phyloP scores from a whole-genome alignment of 2,113 vertebrate genomes.

The Gallinago paraguaiae region DNA sequence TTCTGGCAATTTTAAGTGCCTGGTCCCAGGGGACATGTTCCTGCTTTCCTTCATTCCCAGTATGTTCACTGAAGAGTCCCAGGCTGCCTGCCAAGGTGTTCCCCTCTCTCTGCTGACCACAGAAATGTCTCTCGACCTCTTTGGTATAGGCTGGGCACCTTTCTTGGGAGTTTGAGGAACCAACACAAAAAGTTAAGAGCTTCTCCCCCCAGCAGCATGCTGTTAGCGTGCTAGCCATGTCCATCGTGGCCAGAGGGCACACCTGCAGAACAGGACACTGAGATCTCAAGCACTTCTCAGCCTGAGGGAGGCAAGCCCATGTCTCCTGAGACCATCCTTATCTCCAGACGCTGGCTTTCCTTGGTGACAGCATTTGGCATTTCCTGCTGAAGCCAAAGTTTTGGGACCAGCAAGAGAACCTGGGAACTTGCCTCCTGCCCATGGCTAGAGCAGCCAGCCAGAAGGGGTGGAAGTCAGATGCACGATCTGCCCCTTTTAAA shows the following conservation, averaged over 20 bases:
- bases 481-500: neutral
- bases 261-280: fast-evolving
- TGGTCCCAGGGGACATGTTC: neutral
- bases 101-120: neutral
- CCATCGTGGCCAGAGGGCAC: neutral
- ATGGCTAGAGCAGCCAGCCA: neutral
- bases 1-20: neutral
- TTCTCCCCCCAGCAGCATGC: neutral
- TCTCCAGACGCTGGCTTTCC: neutral
- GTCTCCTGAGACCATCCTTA: neutral
- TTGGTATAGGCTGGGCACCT: neutral
- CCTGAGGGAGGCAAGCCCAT: neutral
- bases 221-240: neutral
- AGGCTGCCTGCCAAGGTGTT: neutral
- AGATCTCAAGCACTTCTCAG: neutral
- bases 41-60: neutral
- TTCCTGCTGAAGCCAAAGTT: neutral
- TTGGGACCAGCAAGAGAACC: neutral
- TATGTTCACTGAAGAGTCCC: fast-evolving
- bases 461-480: neutral
- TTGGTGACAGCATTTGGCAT: neutral
- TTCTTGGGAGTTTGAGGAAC: neutral
- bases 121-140: neutral
- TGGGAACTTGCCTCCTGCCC: neutral
- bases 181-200: neutral